These are phyloP conservation scores for Cyprinodon diabolis DNA, from an alignment of 2,797 vertebrate species.

Conservation along the genomic window DNA sequence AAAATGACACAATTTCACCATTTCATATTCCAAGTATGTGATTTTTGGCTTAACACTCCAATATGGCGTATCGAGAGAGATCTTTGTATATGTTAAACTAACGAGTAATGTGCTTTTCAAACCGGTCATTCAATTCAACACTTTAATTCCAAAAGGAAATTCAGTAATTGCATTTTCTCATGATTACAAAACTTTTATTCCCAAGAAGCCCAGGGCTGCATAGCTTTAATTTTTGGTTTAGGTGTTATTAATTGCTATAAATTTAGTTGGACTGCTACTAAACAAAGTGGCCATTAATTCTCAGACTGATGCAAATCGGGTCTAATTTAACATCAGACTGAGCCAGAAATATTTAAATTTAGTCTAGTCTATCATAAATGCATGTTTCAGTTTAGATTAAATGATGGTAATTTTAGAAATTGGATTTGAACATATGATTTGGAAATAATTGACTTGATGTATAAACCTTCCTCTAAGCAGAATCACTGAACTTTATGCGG, in stretches of 20 bases:
- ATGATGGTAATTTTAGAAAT: neutral
- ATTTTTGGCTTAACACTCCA: slow-evolving; percentile 19
- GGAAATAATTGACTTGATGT: neutral
- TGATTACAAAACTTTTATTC: too few species aligned
- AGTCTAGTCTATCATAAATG: too few species aligned
- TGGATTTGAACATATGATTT: neutral
- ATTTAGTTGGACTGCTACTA: slow-evolving; percentile 36
- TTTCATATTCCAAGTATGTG: slow-evolving; percentile 87
- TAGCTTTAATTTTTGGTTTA: slow-evolving; percentile 16
- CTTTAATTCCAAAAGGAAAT: too few species aligned
- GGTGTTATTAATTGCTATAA: slow-evolving; percentile 20
- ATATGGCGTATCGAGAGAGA: slow-evolving; percentile 44
- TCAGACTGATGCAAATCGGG: slow-evolving; percentile 21
- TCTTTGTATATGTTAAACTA: neutral
- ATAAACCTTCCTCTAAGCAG: neutral
- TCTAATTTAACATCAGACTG: slow-evolving; percentile 11
- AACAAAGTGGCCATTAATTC: slow-evolving; percentile 30
- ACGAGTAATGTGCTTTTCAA: too few species aligned
- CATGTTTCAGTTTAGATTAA: too few species aligned
- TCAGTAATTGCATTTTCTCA: too few species aligned
- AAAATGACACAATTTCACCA: slow-evolving; percentile 85
- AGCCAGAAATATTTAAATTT: neutral
- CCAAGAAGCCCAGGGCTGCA: slow-evolving; percentile 1
- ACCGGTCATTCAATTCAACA: too few species aligned
- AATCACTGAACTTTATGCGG: too few species aligned